Evolutionary conservation across 2,888 invertebrate species (phyloP), one percentile per base, ranked within the genome.

Genomic region (Nudaria mundana): DNA sequence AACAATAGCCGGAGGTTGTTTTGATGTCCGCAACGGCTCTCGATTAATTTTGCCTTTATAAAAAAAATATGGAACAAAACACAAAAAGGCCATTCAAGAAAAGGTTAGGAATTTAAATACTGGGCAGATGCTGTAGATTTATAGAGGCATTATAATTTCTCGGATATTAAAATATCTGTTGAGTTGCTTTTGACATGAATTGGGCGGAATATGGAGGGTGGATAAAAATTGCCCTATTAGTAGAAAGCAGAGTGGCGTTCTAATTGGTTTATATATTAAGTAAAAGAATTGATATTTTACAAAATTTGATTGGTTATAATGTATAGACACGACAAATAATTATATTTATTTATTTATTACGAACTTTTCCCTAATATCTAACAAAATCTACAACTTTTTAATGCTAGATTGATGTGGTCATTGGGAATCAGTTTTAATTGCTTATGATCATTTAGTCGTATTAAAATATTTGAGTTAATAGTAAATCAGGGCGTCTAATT

Each of bases 31-130:
- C 66, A 66, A 78, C 77, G 76, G 72, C 61, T 71, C 77, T 74
- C 81, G 81, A 85, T 86, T 86, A 83, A 82, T 83, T 81, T 80
- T 66, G 70, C 69, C 72, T 78, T 77, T 72, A 74, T 74, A 74
- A 73, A 56, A 77, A 77, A 77, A 78, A 78, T 71, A 71, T 67
- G 57, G 63, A 53, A 62, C 52, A 61, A 67, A 73, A 72, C 63
- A 72, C 62, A 56, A 48, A 58, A 56, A 61, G 55, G 44, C 53
- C 52, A 59, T 51, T 49, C 53, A 63, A 66, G 56, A 64, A 65
- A 60, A 75, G 66, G 70, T 69, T 71, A 56, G 56, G 57, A 63
- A 65, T 73, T 75, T 69, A 63, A 76, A 75, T 66, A 74, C 68
- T 63, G 62, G 61, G 56, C 63, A 66, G 65, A 68, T 71, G 61